Percentiles rank a stretch among this genome's conserved stretches.
phyloP scores from a whole-genome alignment of 1,140 invertebrate species.

The Kradibia gibbosae region DNA sequence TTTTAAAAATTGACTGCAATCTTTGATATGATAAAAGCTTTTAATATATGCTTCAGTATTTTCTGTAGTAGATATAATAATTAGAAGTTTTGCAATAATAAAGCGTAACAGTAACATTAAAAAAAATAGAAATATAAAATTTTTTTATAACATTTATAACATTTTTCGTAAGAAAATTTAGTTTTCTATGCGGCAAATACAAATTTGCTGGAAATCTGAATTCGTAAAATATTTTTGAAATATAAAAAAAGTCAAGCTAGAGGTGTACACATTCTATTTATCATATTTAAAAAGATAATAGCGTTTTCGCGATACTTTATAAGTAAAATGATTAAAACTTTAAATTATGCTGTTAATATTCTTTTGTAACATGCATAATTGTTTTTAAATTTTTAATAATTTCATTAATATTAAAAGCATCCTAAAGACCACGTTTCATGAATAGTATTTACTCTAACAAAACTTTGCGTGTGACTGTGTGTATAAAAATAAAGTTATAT shows the following conservation, averaged over 20 bases:
- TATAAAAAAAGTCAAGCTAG: background rate
- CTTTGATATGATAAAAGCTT: too few relatives aligned
- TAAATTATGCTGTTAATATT: too few relatives aligned
- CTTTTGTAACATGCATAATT: background rate
- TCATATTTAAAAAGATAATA: background rate
- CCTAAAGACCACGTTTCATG: background rate
- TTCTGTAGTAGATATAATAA: too few relatives aligned
- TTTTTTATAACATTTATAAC: too few relatives aligned
- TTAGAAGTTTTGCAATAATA: too few relatives aligned
- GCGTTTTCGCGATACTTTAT: too few relatives aligned
- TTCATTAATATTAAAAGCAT: background rate
- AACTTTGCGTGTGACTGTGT: too few relatives aligned
- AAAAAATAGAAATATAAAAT: too few relatives aligned
- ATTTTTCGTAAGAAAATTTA: background rate
- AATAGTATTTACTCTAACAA: background rate
- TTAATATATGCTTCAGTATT: too few relatives aligned
- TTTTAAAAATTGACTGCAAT: too few relatives aligned
- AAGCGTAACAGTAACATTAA: too few relatives aligned
- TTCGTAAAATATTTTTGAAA: background rate
- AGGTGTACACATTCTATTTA: background rate
- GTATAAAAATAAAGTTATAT: too few relatives aligned
- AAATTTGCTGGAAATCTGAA: background rate
- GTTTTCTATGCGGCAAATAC: background rate
- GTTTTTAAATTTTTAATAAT: background rate
- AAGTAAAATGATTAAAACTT: background rate